Conservation (phyloP, 1,140 invertebrate genomes). For the Neomicropteryx cornuta region DNA sequence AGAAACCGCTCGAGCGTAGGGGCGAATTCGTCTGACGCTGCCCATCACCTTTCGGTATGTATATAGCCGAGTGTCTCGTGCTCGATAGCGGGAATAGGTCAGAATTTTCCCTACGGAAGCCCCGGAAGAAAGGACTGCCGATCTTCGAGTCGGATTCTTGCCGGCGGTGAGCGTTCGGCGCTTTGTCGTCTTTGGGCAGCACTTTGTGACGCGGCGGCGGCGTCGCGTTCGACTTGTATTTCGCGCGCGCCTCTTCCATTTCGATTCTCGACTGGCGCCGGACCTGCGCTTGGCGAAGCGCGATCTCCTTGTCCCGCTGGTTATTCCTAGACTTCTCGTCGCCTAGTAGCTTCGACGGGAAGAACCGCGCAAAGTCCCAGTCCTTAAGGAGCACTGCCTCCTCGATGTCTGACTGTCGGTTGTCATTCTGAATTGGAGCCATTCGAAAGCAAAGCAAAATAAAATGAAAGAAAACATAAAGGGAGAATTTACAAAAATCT, state of each 20-base stretch:
- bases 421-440: constrained; percentile 32
- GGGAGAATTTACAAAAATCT: too few species aligned
- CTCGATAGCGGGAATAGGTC: constrained; percentile 62
- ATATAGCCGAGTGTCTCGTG: constrained; percentile 63
- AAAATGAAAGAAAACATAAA: constrained; percentile 25
- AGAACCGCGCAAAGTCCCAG: constrained; percentile 75
- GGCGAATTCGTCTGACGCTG: constrained; percentile 34
- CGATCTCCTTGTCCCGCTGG: constrained; percentile 28
- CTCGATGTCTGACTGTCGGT: constrained; percentile 45
- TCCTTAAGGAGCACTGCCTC: constrained; percentile 66
- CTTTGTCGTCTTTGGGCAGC: constrained; percentile 24
- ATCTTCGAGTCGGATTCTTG: constrained; percentile 58
- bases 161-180: constrained; percentile 31
- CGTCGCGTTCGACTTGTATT: constrained; percentile 34
- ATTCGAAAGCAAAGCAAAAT: constrained; percentile 22
- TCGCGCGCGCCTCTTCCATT: constrained; percentile 33
- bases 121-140: constrained; percentile 55
- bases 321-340: constrained; percentile 28
- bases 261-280: constrained; percentile 30
- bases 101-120: constrained; percentile 71
- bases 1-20: constrained; percentile 49
- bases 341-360: constrained; percentile 42
- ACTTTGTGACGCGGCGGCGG: constrained; percentile 32
- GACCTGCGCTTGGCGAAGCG: constrained; percentile 25
- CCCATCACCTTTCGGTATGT: constrained; percentile 39